Percentiles rank a stretch among this genome's conserved stretches.
These are phyloP conservation scores for Synanthedon vespiformis DNA, from an alignment of 2,888 invertebrate species.

Conservation along the genomic window DNA sequence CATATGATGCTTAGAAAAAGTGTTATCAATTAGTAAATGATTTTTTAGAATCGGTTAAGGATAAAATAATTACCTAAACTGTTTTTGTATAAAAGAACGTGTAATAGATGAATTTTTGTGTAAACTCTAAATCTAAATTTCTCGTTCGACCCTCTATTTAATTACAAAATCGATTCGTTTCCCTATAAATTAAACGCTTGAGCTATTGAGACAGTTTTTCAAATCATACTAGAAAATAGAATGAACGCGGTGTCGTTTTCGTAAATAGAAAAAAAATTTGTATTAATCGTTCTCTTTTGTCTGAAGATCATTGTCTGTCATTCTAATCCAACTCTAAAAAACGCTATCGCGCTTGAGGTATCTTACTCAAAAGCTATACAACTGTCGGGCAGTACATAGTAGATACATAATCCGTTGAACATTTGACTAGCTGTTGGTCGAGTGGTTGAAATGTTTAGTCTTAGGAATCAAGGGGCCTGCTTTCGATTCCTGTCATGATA, in stretches of 20 bases:
- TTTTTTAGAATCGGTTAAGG: no score
- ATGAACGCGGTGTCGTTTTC: slow-evolving; percentile 12
- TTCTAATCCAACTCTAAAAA: not conserved
- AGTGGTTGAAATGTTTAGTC: no score
- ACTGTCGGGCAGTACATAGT: not conserved
- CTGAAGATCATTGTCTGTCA: not conserved
- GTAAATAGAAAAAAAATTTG: not conserved
- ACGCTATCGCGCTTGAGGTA: not conserved
- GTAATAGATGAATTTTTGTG: no score
- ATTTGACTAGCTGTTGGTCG: no score
- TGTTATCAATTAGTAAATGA: no score
- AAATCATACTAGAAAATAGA: slow-evolving; percentile 3
- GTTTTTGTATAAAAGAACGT: no score
- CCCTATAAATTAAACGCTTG: slow-evolving; percentile 22
- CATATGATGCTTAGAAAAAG: no score
- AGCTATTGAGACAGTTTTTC: slow-evolving; percentile 1
- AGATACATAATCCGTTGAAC: no score
- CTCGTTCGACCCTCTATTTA: slow-evolving; percentile 30
- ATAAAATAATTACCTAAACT: no score
- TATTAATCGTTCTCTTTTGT: not conserved
- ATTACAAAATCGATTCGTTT: slow-evolving; percentile 38
- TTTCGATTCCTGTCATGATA: no score
- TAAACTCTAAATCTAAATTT: slow-evolving; percentile 21
- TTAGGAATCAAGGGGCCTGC: no score
- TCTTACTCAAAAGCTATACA: not conserved